phyloP scores from a whole-genome alignment of 2,888 invertebrate species.

The Idaea dimidiata region DNA sequence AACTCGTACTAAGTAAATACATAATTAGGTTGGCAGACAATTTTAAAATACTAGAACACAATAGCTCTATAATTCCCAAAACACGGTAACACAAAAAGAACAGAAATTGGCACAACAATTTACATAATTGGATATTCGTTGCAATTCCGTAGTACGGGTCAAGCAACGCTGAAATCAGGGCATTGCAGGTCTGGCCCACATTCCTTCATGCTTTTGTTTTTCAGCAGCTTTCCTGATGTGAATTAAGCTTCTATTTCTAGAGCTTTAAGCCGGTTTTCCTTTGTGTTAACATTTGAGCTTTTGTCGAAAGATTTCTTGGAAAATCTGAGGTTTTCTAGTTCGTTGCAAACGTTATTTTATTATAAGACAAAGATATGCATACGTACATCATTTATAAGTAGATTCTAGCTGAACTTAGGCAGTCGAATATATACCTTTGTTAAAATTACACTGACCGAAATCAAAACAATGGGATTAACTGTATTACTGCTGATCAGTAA shows the following conservation, averaged over 20 bases:
- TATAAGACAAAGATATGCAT: neutral
- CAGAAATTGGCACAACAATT: slow-evolving; percentile 15
- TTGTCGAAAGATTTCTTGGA: slow-evolving; percentile 19
- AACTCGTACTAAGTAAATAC: neutral
- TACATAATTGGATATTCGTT: slow-evolving; percentile 28
- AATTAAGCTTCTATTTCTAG: slow-evolving; percentile 44
- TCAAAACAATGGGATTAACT: slow-evolving; percentile 1
- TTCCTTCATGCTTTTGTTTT: slow-evolving; percentile 49
- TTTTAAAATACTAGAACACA: neutral
- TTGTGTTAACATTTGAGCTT: slow-evolving; percentile 13
- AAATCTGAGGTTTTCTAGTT: slow-evolving; percentile 14
- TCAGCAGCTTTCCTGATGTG: slow-evolving; percentile 40
- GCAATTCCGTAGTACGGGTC: slow-evolving; percentile 35
- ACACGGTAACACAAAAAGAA: neutral
- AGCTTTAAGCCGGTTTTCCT: slow-evolving; percentile 37
- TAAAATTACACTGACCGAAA: neutral
- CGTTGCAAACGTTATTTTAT: neutral
- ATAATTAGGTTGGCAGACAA: neutral
- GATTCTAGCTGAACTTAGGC: neutral
- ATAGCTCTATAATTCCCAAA: neutral
- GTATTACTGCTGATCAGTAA: neutral
- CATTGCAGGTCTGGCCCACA: slow-evolving; percentile 72
- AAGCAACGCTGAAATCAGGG: slow-evolving; percentile 57
- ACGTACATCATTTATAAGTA: neutral
- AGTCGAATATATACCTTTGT: neutral